Conservation (phyloP, 1,140 invertebrate species). For the Leptonema lineaticorne region DNA sequence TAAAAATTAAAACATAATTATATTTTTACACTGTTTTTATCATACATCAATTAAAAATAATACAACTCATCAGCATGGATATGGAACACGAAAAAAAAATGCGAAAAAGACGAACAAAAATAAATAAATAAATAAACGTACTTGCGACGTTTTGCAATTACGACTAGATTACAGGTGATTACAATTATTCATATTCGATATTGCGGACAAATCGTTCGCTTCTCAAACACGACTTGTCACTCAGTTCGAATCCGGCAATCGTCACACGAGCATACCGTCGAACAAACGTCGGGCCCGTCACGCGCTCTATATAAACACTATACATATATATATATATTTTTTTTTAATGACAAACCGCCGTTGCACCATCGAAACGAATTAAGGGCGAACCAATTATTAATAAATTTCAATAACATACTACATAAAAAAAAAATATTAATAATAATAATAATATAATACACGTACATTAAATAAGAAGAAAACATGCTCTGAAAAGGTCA, state of each 20-base stretch:
- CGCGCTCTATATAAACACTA: background rate
- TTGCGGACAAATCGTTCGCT: background rate
- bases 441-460: no score
- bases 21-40: no score
- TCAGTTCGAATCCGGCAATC: slow-evolving; percentile 13
- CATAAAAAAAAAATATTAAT: no score
- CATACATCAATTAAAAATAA: no score
- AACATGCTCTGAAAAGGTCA: no score
- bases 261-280: slow-evolving; percentile 20
- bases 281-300: no score
- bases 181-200: slow-evolving; percentile 20
- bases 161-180: slow-evolving; percentile 13
- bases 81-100: background rate
- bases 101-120: background rate
- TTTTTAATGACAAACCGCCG: background rate
- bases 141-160: background rate
- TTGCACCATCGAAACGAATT: background rate
- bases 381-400: no score
- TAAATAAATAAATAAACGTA: background rate
- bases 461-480: no score
- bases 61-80: no score
- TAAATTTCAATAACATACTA: no score
- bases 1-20: no score
- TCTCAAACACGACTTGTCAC: background rate
- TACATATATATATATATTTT: background rate